Evolutionary conservation across 2,888 invertebrate species (phyloP), one percentile per base, ranked within the genome.

Genomic region (Panzeria rudis): DNA sequence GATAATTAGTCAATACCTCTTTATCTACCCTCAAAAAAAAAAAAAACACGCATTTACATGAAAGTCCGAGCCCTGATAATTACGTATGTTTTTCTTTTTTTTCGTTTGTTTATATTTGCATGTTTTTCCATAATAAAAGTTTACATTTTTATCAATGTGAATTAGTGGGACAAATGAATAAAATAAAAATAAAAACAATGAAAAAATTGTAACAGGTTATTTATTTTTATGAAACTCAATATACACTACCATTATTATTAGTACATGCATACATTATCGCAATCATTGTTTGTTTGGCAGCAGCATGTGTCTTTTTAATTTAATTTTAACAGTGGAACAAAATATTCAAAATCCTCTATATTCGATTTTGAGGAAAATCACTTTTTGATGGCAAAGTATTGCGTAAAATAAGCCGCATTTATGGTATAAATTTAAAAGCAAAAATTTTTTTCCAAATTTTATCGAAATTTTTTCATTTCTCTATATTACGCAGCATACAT

Each of bases 161-260:
- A 78, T 56, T 68, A 81, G 84, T 84, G 80, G 84, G 61, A 38
- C 84, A 73, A 68, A 68, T 61, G 11, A 64, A 17, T 47, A 56
- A 68, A 68, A 59, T 56, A 29, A 41, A 54, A 78, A 56, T 41
- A 23, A 69, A 61, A 66, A 38, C 50, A 38, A 7, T 56, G 44
- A 47, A 25, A 73, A 59, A 23, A 52, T 6, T 20, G 44, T 20
- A 73, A 61, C 73, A 20, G 5, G 61, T 66, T 75, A 47, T 75
- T 41, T 54, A 41, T 54, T 64, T 54, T 41, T 54, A 25, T 62
- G 15, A 62, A 52, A 62, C 25, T 15, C 52, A 38, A 13, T 20
- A 61, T 38, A n/a, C n/a, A n/a, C n/a, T n/a, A 38, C 61, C 61
- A 23, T 47, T 20, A 20, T 20, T 52, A 35, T 38, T 52, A 62